These are phyloP conservation scores for Hyposmocoma kahamanoa DNA, from an alignment of 1,140 invertebrate genomes.

Conservation along the genomic window DNA sequence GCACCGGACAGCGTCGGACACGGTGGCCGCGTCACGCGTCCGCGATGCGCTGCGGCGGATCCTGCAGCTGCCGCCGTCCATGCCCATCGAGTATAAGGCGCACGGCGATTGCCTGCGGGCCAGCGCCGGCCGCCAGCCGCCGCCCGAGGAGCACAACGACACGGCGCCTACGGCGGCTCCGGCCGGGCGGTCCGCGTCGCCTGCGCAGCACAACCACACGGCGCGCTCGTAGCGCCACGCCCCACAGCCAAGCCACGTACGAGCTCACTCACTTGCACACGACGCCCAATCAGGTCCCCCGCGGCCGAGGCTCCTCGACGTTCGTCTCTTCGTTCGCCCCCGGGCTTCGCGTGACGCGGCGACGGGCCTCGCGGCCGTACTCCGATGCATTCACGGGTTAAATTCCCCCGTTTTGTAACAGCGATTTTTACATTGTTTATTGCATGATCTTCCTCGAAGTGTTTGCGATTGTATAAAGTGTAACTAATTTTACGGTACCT, in stretches of 20 bases:
- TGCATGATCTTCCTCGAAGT: too few species aligned
- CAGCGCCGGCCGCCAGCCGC: slow-evolving; percentile 94
- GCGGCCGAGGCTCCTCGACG: too few species aligned
- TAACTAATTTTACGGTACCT: too few species aligned
- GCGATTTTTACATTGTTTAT: too few species aligned
- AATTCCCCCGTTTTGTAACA: too few species aligned
- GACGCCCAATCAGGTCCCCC: too few species aligned
- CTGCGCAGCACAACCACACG: background rate
- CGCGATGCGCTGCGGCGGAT: slow-evolving; percentile 95
- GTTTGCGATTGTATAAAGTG: too few species aligned
- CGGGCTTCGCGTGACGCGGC: too few species aligned
- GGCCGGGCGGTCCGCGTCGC: background rate
- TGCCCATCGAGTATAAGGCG: slow-evolving; percentile 96
- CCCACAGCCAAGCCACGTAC: background rate
- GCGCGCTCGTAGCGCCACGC: background rate
- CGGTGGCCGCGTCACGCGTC: slow-evolving; percentile 89
- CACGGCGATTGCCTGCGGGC: slow-evolving; percentile 85
- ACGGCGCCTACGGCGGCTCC: background rate
- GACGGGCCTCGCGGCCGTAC: too few species aligned
- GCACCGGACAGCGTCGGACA: slow-evolving; percentile 95
- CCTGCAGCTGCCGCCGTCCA: slow-evolving; percentile 93
- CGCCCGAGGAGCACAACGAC: background rate
- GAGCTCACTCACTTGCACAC: too few species aligned
- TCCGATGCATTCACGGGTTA: too few species aligned
- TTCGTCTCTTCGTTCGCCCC: too few species aligned